Evolutionary conservation across 2,797 vertebrate genomes (phyloP).

Genomic region (Urocyon cinereoargenteus): DNA sequence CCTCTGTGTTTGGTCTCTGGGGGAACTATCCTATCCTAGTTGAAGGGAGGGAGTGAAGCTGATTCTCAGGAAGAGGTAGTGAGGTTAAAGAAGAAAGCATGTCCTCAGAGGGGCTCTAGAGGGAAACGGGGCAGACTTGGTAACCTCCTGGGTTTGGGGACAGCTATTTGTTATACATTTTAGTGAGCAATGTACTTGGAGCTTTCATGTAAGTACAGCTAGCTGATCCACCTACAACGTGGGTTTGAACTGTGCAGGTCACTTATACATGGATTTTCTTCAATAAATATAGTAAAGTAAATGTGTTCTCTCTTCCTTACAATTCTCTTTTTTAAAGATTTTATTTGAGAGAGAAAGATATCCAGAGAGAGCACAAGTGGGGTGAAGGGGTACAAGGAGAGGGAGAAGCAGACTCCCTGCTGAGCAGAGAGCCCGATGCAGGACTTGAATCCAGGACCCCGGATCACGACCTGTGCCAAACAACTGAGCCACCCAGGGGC

Average conservation of each 20-base stretch:
- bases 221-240: not conserved
- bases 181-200: not conserved
- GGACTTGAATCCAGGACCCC: too few relatives aligned
- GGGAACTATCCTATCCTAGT: not conserved
- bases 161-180: not conserved
- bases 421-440: too few relatives aligned
- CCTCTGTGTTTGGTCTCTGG: not conserved
- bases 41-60: not conserved
- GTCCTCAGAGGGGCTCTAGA: not conserved
- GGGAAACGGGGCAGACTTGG: not conserved
- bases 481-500: too few relatives aligned
- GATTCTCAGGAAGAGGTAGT: not conserved
- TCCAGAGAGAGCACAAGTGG: too few relatives aligned
- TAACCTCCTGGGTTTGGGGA: not conserved
- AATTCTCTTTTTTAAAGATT: not conserved
- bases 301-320: not conserved
- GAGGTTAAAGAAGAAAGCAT: not conserved
- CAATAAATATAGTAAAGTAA: not conserved
- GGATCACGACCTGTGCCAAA: too few relatives aligned
- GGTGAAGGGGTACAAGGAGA: too few relatives aligned
- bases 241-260: not conserved
- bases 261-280: not conserved
- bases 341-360: too few relatives aligned
- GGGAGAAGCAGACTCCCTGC: too few relatives aligned
- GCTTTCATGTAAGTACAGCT: not conserved